phyloP scores from a whole-genome alignment of 2,888 invertebrate species.

The Poecilus cupreus region DNA sequence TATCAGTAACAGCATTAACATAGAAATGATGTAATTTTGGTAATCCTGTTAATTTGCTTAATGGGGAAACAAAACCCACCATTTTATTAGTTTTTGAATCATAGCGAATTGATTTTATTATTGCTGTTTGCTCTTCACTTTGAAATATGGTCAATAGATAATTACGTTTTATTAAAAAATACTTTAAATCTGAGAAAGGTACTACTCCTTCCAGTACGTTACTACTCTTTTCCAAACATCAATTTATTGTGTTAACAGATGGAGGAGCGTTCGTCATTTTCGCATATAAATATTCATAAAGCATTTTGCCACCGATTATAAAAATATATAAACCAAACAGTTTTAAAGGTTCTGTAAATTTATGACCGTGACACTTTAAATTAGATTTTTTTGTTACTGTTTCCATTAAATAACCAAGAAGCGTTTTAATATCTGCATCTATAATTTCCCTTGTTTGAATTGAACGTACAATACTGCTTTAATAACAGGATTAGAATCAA shows the following conservation, averaged over 20 bases:
- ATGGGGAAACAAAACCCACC: slow-evolving; percentile 51
- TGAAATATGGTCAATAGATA: slow-evolving; percentile 34
- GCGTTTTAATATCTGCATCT: too few relatives aligned
- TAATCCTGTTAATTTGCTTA: slow-evolving; percentile 51
- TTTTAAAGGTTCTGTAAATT: too few relatives aligned
- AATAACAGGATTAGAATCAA: too few relatives aligned
- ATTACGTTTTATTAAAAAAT: background rate
- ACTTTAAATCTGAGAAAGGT: background rate
- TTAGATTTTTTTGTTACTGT: too few relatives aligned
- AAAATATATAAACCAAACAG: background rate
- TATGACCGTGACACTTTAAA: too few relatives aligned
- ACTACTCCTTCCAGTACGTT: background rate
- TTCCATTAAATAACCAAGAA: too few relatives aligned
- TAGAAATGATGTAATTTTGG: slow-evolving; percentile 42
- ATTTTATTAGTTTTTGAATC: slow-evolving; percentile 46
- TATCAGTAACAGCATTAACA: slow-evolving; percentile 49
- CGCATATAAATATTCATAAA: background rate
- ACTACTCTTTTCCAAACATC: background rate
- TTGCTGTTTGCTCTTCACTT: slow-evolving; percentile 57
- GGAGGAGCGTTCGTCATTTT: background rate
- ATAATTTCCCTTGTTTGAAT: too few relatives aligned
- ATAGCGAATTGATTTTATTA: slow-evolving; percentile 46
- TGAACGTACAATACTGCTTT: too few relatives aligned
- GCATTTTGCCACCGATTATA: background rate
- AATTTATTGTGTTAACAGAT: background rate